Percentiles rank a stretch among this genome's conserved stretches.
phyloP scores from a whole-genome alignment of 2,888 invertebrate genomes.

The Philonicus albiceps region DNA sequence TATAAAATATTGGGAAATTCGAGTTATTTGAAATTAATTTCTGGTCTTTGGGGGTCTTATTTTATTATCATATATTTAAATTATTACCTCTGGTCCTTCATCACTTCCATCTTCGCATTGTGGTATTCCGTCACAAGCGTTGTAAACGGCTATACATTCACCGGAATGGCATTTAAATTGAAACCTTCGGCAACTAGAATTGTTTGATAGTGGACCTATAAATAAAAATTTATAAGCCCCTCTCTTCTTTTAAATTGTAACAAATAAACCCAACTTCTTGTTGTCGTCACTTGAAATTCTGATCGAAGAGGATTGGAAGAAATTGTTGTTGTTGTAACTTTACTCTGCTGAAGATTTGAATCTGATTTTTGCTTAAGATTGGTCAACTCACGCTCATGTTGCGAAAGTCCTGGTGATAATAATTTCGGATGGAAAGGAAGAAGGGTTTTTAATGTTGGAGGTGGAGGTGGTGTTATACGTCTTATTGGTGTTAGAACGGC shows the following conservation, averaged over 20 bases:
- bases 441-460: constrained; percentile 51
- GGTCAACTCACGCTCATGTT: constrained; percentile 62
- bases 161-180: constrained; percentile 89
- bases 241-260: background rate
- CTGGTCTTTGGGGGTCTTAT: no score
- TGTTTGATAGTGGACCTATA: background rate
- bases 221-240: background rate
- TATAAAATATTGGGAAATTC: no score
- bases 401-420: constrained; percentile 53
- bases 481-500: constrained; percentile 76
- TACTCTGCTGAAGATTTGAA: constrained; percentile 60
- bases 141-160: constrained; percentile 94
- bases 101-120: constrained; percentile 93
- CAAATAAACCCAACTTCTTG: constrained; percentile 8
- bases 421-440: background rate
- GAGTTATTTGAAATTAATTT: no score
- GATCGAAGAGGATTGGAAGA: constrained; percentile 42
- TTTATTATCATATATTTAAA: no score
- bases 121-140: constrained; percentile 92
- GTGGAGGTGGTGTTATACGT: constrained; percentile 53
- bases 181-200: constrained; percentile 74
- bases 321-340: constrained; percentile 39
- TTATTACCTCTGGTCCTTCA: constrained; percentile 75
- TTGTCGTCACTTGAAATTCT: constrained; percentile 26
- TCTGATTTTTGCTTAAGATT: constrained; percentile 61